Evolutionary conservation across 2,888 invertebrate species (phyloP), one percentile per base, ranked within the genome.

Genomic region (Lasioglossum morio): DNA sequence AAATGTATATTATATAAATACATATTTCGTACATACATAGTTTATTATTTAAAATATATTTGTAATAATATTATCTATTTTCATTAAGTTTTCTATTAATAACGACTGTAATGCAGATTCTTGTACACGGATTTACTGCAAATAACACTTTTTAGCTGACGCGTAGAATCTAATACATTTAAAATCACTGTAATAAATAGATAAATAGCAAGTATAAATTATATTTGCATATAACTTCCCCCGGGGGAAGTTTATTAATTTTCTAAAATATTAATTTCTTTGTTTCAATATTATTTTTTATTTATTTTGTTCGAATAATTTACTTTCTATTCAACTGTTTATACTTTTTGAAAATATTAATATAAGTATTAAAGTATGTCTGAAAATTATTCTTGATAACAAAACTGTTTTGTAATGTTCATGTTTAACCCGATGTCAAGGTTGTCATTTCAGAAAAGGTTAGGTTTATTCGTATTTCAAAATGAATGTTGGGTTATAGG

Each of bases 391-490:
- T 27, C 8, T 48, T 23, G 63, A 69, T 57, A 30, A 30, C 34
- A 12, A 66, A 34, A 34, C 27, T 34, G 16, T 37, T 34, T 69
- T 23, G 40, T 14, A 23, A 27, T 40, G 12, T 16, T 43, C 53
- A 46, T 16, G 27, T 8, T 37, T 43, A 80, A 79, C 27, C 43
- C 34, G 37, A 80, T 23, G 19, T 70, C n/a, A 34, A 66, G n/a
- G 57, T 19, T 30, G 7, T n/a, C 27, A 63, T 30, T 80, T 75
- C 19, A 14, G 16, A 30, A 46, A 48, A 37, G 34, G 60, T 30
- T 82, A 72, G 60, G 40, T 79, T 37, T 34, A 16, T 73, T 57
- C 34, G 10, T 60, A 74, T 40, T 63, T n/a, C 37, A 66, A 37
- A 40, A 40, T 27, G 14, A 23, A 57, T 76, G 30, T 63, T 37